Evolutionary conservation across 2,888 invertebrate genomes (phyloP).

Genomic region (Meliscaeva auricollis): DNA sequence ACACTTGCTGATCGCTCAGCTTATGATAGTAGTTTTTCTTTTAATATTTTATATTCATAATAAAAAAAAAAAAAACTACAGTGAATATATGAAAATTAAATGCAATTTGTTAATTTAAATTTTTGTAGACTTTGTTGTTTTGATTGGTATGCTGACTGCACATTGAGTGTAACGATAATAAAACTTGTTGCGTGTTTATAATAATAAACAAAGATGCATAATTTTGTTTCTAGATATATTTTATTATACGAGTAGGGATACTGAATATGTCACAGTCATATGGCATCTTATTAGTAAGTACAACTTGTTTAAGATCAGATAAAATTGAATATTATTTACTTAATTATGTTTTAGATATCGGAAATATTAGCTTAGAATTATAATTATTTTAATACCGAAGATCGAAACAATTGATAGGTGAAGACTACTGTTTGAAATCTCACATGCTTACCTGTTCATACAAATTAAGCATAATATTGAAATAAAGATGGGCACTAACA

Average conservation of each 20-base stretch:
- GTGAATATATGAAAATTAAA: conserved; percentile 33
- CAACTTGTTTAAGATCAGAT: neutral
- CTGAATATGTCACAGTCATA: too few relatives aligned
- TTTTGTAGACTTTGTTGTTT: conserved; percentile 18
- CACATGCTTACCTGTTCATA: too few relatives aligned
- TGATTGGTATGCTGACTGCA: neutral
- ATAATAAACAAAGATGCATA: neutral
- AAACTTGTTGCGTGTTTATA: conserved; percentile 11
- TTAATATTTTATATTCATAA: conserved; percentile 11
- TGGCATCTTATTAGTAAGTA: neutral
- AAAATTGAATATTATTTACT: too few relatives aligned
- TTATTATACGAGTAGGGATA: too few relatives aligned
- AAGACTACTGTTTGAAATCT: too few relatives aligned
- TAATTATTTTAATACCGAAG: too few relatives aligned
- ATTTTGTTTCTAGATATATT: too few relatives aligned
- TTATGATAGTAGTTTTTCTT: conserved; percentile 41
- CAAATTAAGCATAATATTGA: too few relatives aligned
- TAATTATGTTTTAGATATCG: too few relatives aligned
- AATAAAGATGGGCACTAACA: too few relatives aligned
- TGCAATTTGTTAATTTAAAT: conserved; percentile 45
- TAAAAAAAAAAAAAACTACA: neutral
- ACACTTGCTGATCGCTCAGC: conserved; percentile 56
- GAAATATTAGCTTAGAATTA: too few relatives aligned
- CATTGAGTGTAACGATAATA: conserved; percentile 14
- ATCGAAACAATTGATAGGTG: too few relatives aligned